A percentile compares a stretch with the other conserved stretches of the same genome.
These are phyloP conservation scores for Cheilosia soror DNA, from an alignment of 2,888 invertebrate genomes.

Conservation along the genomic window DNA sequence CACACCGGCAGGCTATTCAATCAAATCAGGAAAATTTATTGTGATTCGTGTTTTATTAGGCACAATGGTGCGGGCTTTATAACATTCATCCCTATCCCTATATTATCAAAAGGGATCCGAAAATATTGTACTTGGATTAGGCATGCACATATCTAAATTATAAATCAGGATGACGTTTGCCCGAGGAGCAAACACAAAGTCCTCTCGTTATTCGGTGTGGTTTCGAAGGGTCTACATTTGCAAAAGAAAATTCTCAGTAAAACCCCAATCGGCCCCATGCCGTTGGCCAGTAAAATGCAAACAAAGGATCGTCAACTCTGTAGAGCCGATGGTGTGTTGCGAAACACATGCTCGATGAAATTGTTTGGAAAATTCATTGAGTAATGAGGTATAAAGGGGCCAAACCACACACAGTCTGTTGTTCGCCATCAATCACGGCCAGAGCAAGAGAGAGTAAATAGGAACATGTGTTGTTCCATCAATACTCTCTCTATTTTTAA, in stretches of 20 bases:
- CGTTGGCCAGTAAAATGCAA: constrained; percentile 5
- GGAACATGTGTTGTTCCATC: neutral
- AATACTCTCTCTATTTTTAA: constrained; percentile 42
- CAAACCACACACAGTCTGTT: constrained; percentile 12
- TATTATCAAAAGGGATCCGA: constrained; percentile 23
- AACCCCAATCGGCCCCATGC: neutral
- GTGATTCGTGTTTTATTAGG: constrained; percentile 66
- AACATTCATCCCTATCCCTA: neutral
- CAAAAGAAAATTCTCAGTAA: neutral
- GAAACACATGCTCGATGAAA: constrained; percentile 42
- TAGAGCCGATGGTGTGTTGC: constrained; percentile 1
- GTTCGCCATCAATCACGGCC: constrained; percentile 59
- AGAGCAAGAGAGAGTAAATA: neutral
- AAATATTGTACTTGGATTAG: neutral
- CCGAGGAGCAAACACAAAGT: constrained; percentile 1
- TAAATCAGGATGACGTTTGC: constrained; percentile 46
- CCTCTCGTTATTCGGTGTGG: neutral
- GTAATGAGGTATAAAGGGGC: constrained; percentile 17
- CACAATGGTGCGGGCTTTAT: constrained; percentile 43
- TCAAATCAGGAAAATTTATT: constrained; percentile 65
- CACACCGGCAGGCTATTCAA: constrained; percentile 19
- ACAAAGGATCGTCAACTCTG: constrained; percentile 7
- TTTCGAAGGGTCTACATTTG: neutral
- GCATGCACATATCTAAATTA: constrained; percentile 33
- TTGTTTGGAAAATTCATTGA: constrained; percentile 36